Conservation (phyloP, 2,113 vertebrate genomes). For the Setophaga petechia region DNA sequence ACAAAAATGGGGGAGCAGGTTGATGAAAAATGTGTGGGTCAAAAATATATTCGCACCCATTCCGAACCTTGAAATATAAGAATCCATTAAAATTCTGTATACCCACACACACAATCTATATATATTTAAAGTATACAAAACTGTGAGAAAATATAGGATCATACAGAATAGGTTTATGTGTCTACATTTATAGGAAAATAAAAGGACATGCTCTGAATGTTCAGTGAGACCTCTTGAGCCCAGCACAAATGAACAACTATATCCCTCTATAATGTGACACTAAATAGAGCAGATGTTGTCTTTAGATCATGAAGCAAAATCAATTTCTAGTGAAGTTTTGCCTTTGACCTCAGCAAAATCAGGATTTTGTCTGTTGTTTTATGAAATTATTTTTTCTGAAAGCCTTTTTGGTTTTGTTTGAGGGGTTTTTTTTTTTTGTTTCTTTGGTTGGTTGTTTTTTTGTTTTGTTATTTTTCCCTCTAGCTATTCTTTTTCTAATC, state of each 20-base stretch:
- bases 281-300: neutral
- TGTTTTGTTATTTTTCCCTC: neutral
- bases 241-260: neutral
- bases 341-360: neutral
- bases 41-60: neutral
- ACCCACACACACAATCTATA: neutral
- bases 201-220: neutral
- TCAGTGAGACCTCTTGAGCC: neutral
- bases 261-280: neutral
- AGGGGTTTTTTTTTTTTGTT: neutral
- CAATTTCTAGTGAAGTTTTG: conserved; percentile 4
- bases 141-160: neutral
- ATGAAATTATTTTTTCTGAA: neutral
- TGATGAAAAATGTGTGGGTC: neutral
- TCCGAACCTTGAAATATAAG: neutral
- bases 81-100: neutral
- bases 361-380: neutral
- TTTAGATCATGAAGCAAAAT: conserved; percentile 12
- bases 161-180: neutral
- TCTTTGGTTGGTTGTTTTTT: neutral
- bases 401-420: neutral
- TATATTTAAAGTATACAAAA: neutral
- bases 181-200: neutral
- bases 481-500: conserved; percentile 8
- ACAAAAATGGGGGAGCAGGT: neutral